phyloP scores from a whole-genome alignment of 2,797 vertebrate genomes.

The Urosaurus nigricauda region DNA sequence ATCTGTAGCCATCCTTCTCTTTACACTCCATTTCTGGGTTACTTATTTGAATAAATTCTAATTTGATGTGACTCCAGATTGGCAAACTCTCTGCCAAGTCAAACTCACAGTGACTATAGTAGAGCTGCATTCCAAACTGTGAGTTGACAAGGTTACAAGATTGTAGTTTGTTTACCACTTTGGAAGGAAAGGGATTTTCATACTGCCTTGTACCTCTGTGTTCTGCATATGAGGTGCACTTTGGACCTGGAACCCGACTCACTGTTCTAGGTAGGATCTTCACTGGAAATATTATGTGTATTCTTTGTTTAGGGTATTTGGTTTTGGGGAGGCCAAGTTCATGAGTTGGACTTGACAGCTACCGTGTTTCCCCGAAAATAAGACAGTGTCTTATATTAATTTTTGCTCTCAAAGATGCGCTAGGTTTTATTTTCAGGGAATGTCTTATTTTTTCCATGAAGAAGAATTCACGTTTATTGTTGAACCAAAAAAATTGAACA shows the following conservation, averaged over 20 bases:
- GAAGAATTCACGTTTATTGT: too few relatives aligned
- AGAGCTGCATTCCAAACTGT: neutral
- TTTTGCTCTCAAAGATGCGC: too few relatives aligned
- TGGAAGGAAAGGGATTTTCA: conserved; percentile 47
- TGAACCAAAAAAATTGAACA: too few relatives aligned
- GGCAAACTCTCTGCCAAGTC: neutral
- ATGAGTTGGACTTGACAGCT: neutral
- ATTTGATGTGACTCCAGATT: neutral
- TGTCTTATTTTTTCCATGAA: too few relatives aligned
- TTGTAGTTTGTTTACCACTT: neutral
- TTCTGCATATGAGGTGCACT: conserved; percentile 69
- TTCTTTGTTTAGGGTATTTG: neutral
- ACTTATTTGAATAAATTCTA: too few relatives aligned
- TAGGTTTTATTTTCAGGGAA: too few relatives aligned
- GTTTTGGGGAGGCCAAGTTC: too few relatives aligned
- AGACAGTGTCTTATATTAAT: too few relatives aligned
- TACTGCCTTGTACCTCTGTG: conserved; percentile 66
- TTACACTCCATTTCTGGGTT: neutral
- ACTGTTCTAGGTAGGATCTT: conserved; percentile 79
- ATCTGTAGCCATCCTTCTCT: neutral
- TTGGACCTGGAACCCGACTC: conserved; percentile 81
- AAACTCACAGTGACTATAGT: neutral
- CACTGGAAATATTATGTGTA: neutral
- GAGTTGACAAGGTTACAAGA: neutral
- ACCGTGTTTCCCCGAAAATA: too few relatives aligned